Evolutionary conservation across 1,140 invertebrate genomes (phyloP).

Genomic region (Trigoniulus corallinus): DNA sequence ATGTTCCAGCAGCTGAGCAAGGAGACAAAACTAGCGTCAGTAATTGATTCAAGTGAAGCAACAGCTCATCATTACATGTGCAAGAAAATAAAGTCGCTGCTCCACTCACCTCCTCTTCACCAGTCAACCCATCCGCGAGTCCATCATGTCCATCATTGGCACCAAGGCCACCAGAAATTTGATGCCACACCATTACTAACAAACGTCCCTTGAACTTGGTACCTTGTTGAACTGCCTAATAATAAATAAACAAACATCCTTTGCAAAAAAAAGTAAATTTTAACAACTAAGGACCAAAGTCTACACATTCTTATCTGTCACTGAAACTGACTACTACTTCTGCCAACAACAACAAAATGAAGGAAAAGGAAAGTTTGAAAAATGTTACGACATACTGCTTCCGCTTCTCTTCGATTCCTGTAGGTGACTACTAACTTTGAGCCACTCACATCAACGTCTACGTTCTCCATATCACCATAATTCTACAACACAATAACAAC

Average conservation of each 20-base stretch:
- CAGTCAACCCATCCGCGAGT: conserved; percentile 8
- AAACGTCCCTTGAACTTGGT: conserved; percentile 36
- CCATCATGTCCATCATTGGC: not conserved
- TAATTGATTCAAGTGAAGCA: too few relatives aligned
- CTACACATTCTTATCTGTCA: too few relatives aligned
- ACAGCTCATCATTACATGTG: too few relatives aligned
- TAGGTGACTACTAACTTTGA: conserved; percentile 51
- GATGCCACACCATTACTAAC: conserved; percentile 26
- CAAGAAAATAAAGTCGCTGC: too few relatives aligned
- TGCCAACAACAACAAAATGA: too few relatives aligned
- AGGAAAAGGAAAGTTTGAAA: too few relatives aligned
- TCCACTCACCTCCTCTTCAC: conserved; percentile 15
- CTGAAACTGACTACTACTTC: too few relatives aligned
- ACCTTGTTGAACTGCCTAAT: conserved; percentile 4
- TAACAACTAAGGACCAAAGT: too few relatives aligned
- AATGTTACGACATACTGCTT: conserved; percentile 41
- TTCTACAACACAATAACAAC: conserved; percentile 28
- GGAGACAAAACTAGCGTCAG: not conserved
- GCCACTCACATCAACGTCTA: conserved; percentile 42
- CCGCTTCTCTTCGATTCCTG: conserved; percentile 52
- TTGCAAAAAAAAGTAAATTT: not conserved
- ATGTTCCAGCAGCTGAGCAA: conserved; percentile 10
- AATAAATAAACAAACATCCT: not conserved
- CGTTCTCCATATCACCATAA: conserved; percentile 51
- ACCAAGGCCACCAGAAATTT: conserved; percentile 5